These are phyloP conservation scores for Sthenelais limicola DNA, from an alignment of 2,888 invertebrate genomes.

Conservation along the genomic window DNA sequence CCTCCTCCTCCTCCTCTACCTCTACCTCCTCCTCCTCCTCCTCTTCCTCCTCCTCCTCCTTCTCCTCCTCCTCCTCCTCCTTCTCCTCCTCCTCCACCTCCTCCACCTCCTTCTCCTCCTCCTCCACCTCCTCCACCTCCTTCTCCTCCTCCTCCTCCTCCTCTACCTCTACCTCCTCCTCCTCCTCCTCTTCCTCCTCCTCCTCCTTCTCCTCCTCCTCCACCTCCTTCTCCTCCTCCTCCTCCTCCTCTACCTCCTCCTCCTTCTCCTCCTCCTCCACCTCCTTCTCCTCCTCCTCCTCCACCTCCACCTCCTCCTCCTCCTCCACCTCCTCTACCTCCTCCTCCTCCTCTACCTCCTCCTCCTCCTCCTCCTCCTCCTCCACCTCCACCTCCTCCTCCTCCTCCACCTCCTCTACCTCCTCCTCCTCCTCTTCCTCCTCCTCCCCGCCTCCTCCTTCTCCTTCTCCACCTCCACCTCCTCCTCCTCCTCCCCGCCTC, in stretches of 20 bases:
- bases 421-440: slow-evolving; percentile 25
- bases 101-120: not conserved
- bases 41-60: not conserved
- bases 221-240: not conserved
- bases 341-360: not conserved
- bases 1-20: not conserved
- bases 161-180: not conserved
- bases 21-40: not conserved
- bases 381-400: not conserved
- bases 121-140: slow-evolving; percentile 1
- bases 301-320: not conserved
- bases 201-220: not conserved
- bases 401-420: not conserved
- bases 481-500: slow-evolving; percentile 14
- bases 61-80: slow-evolving; percentile 1
- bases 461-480: not conserved
- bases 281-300: not conserved
- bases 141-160: slow-evolving; percentile 7
- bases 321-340: not conserved
- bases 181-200: not conserved
- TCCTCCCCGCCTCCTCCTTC: not conserved
- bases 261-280: slow-evolving; percentile 7
- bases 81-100: not conserved
- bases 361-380: slow-evolving; percentile 7
- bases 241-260: not conserved